Base-by-base conservation (phyloP, 2,797 vertebrate species). In the Thaleichthys pacificus region DNA sequence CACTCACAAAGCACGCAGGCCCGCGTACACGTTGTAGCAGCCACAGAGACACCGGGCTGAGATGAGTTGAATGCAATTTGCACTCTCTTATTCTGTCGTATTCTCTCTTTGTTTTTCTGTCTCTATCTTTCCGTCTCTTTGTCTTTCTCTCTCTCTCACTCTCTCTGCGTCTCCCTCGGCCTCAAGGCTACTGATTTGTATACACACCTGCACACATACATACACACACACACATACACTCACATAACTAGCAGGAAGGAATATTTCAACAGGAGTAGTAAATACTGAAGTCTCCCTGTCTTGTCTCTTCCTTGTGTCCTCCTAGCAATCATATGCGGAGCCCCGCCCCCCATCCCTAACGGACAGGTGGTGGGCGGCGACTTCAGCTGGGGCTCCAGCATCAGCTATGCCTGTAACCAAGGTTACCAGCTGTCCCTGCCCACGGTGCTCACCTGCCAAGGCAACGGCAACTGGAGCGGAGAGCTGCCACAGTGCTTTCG, bases 401-500 rank as follows among this genome's bases (percentile, higher is more conserved):
- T 98, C 78, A 97, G 95, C 78, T 99, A 98, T 0, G 86, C 94
- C 77, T 99, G 98, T 80, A 93, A 97, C 72, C 97, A 99, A 82
- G 98, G 98, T 1, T 99, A 98, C 84, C 98, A 98, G 91, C 95
- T 99, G n/a, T 99, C 98, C 60, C 89, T 99, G 65, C 96, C 97
- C 0, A 96, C 96, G 0, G 90, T 97, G 81, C 92, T 99, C 75
- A 99, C 96, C 78, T 99, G 98, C 28, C 95, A 99, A 86, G 97
- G 97, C 49, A 95, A 90, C 0, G 97, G 97, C 54, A 94, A 95
- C n/a, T 99, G 98, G 98, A 96, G 92, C 0, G 97, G 98, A 56
- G 97, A 99, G 73, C 92, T 95, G 68, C 97, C 97, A 0, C 97
- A 99, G 85, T 99, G 98, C 83, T 99, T 99, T 78, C 97, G 97